Percentiles rank a stretch among this genome's conserved stretches.
phyloP scores from a whole-genome alignment of 2,888 invertebrate genomes.

The Athetis lepigone region DNA sequence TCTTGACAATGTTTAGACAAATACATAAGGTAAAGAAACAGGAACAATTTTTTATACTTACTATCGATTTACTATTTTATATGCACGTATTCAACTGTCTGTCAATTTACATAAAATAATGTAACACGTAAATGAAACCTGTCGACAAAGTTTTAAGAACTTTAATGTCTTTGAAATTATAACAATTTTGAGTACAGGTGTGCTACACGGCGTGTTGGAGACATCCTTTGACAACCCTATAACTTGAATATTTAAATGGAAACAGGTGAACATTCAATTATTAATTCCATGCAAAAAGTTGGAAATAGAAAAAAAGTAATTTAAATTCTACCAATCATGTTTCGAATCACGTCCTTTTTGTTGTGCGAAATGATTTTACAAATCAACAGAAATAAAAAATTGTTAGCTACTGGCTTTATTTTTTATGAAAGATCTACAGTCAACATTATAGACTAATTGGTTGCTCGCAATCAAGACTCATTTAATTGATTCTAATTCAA shows the following conservation, averaged over 20 bases:
- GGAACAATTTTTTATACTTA: background rate
- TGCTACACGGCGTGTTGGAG: conserved; percentile 15
- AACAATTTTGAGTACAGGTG: conserved; percentile 38
- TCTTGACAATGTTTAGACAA: background rate
- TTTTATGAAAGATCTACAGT: conserved; percentile 41
- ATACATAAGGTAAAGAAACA: background rate
- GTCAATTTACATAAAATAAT: conserved; percentile 45
- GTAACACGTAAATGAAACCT: conserved; percentile 26
- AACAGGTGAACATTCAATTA: conserved; percentile 42
- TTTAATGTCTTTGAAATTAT: conserved; percentile 45
- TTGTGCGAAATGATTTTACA: conserved; percentile 18
- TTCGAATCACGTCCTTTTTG: conserved; percentile 37
- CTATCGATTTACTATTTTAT: conserved; percentile 1
- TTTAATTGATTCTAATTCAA: conserved; percentile 46
- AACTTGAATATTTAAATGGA: conserved; percentile 20
- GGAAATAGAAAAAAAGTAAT: conserved; percentile 34
- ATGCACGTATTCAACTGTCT: background rate
- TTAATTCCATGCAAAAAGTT: conserved; percentile 32
- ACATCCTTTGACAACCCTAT: conserved; percentile 25
- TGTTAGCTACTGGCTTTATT: conserved; percentile 17
- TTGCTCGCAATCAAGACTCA: conserved; percentile 32
- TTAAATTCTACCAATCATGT: conserved; percentile 39
- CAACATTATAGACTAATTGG: conserved; percentile 36
- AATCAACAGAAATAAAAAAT: conserved; percentile 14
- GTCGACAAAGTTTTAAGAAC: conserved; percentile 45